phyloP scores from a whole-genome alignment of 2,888 invertebrate species.

The Cryptosula pallasiana region DNA sequence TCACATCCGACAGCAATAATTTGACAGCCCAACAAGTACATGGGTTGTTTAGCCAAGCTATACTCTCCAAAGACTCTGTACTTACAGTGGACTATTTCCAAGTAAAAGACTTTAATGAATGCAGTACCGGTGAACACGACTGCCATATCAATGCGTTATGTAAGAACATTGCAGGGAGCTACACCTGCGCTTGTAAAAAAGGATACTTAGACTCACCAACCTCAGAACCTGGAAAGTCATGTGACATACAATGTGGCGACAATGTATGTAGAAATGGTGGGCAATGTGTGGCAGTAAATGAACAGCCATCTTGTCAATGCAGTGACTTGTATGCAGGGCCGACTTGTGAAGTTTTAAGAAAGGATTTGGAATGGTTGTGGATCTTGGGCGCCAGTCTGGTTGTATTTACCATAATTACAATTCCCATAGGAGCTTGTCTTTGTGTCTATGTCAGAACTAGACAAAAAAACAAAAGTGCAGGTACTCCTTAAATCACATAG shows the following conservation, averaged over 20 bases:
- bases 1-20: neutral
- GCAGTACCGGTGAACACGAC: neutral
- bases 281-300: neutral
- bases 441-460: neutral
- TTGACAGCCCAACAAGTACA: neutral
- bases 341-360: neutral
- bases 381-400: neutral
- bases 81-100: neutral
- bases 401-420: neutral
- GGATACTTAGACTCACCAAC: neutral
- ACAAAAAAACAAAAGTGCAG: neutral
- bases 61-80: neutral
- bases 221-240: neutral
- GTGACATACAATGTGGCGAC: neutral
- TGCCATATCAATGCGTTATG: neutral
- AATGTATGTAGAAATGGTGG: neutral
- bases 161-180: neutral
- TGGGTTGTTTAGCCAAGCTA: neutral
- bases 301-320: neutral
- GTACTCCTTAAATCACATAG: no score
- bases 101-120: slow-evolving; percentile 14
- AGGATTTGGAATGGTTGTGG: neutral
- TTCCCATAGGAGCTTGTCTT: neutral
- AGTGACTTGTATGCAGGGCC: neutral
- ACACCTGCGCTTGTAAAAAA: neutral